Base-by-base conservation (phyloP, 2,888 invertebrate genomes). In the Pristionchus maxplancki region DNA sequence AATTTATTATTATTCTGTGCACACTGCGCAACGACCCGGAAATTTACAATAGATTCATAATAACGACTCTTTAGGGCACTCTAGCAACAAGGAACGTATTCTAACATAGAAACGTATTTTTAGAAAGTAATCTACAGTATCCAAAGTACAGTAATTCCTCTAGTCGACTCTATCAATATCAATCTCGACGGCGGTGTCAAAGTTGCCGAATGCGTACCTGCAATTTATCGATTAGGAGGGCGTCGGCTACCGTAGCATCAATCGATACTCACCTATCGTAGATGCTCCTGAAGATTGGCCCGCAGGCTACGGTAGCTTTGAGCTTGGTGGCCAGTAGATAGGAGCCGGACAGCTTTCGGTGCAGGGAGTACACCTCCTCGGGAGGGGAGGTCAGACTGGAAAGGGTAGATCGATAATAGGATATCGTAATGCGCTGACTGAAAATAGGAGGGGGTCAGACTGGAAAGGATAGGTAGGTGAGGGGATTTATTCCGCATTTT, bases 291-390 rank as follows among this genome's bases (percentile, higher is more conserved):
- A 94, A 94, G 15, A 94, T 82, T 24, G 93, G 93, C 37, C 94
- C 94, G 88, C 94, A 94, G 1, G 94, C 91, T 11, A 94, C 94
- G 20, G 91, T 91, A n/a, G 94, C 94, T 48, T 92, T 92, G 71
- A 94, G 90, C 89, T 94, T 94, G 11, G 94, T 91, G 48, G 94
- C 94, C 28, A 94, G 91, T 40, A 94, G 90, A 87, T 93, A 93
- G 13, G 93, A 92, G 24, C 99, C 99, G 0, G 99, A 97, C 82
- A 99, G 96, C 95, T 99, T 99, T 89, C 99, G 96, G 95, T 99
- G 99, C 34, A 99, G 96, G 0, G 99, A 99, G 95, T 99, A 99
- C 92, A 98, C 97, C 95, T 99, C 99, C 95, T 99, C 98, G 0
- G 99, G 99, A 0, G 99, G 99, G 1, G 99, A 98, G 89, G 98